Percentiles rank a stretch among this genome's conserved stretches.
Evolutionary conservation across 2,113 vertebrate genomes (phyloP).

Genomic region (Xyliphius kryptos): DNA sequence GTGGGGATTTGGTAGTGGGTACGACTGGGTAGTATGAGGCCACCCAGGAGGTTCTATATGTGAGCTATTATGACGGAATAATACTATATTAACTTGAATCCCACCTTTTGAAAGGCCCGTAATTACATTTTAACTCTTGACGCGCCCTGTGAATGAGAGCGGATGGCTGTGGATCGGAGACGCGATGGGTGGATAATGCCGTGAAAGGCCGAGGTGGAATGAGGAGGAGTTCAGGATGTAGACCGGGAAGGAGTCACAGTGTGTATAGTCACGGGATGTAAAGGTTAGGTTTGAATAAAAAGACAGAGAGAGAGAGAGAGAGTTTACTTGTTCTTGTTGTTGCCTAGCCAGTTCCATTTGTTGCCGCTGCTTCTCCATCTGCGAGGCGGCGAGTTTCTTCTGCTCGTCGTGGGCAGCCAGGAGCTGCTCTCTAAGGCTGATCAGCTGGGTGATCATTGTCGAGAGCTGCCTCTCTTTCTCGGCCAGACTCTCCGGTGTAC

Average conservation of each 20-base stretch:
- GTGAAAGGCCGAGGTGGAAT: conserved; percentile 1
- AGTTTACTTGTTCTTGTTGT: conserved; percentile 95
- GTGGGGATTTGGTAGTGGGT: too few species aligned
- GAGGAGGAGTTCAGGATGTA: neutral
- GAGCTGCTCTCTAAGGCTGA: conserved; percentile 96
- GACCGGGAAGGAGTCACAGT: neutral
- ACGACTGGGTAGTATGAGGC: neutral
- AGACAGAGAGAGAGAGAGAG: neutral
- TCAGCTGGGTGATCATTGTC: conserved; percentile 97
- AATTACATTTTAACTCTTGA: neutral
- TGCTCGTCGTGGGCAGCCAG: conserved; percentile 95
- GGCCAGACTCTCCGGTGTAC: conserved; percentile 95
- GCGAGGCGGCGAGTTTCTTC: conserved; percentile 96
- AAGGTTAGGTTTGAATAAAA: neutral
- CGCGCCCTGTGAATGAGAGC: neutral
- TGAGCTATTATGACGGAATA: neutral
- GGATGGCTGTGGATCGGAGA: neutral
- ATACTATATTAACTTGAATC: conserved; percentile 13
- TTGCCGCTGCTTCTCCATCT: conserved; percentile 98
- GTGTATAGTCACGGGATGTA: neutral
- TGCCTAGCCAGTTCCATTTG: conserved; percentile 99
- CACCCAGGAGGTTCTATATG: neutral
- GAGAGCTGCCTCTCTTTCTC: conserved; percentile 98
- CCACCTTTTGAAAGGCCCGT: neutral
- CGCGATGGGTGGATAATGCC: neutral